Evolutionary conservation across 2,888 invertebrate species (phyloP).

Genomic region (Papilio elwesi): DNA sequence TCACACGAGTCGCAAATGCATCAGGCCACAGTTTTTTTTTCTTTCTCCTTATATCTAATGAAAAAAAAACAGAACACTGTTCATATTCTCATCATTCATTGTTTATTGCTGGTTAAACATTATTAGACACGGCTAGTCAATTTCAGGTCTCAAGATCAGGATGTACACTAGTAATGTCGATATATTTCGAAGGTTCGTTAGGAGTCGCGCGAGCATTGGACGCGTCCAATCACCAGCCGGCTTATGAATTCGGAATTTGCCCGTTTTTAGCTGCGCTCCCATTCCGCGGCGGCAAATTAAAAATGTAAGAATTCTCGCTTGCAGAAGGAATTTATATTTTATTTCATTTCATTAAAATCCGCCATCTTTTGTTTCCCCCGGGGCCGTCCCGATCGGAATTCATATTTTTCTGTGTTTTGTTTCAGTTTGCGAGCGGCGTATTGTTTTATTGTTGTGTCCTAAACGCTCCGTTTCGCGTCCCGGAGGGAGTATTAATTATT

Average conservation of each 20-base stretch:
- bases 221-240: constrained; percentile 39
- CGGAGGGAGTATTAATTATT: constrained; percentile 80
- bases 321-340: constrained; percentile 83
- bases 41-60: neutral
- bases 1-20: neutral
- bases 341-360: constrained; percentile 84
- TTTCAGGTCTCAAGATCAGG: neutral
- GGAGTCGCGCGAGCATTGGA: neutral
- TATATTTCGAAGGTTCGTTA: constrained; percentile 36
- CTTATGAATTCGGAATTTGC: constrained; percentile 76
- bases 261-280: constrained; percentile 78
- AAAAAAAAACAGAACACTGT: constrained; percentile 3
- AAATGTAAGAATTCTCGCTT: constrained; percentile 84
- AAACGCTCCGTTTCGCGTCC: constrained; percentile 71
- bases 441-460: constrained; percentile 81
- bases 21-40: neutral
- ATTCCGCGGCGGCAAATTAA: constrained; percentile 79
- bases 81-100: neutral
- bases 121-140: neutral
- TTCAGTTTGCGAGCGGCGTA: constrained; percentile 75
- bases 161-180: constrained; percentile 16
- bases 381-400: constrained; percentile 80
- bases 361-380: constrained; percentile 83
- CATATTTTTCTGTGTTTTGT: constrained; percentile 85
- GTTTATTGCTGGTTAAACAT: neutral